Evolutionary conservation across 2,113 vertebrate genomes (phyloP).

Genomic region (Cyanoramphus novaezelandiae): DNA sequence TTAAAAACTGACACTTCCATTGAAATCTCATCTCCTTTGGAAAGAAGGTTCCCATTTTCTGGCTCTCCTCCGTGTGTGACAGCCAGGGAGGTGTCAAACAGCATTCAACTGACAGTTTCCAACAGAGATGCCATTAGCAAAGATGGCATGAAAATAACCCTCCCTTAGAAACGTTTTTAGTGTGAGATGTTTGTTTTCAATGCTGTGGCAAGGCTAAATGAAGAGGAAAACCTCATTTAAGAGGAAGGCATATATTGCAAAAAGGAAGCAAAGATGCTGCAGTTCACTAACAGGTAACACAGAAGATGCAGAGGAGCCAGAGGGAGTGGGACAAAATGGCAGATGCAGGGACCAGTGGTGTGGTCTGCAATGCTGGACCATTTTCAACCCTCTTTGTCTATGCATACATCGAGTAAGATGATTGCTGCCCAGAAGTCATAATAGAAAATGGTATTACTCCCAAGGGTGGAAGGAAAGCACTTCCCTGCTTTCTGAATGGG

Average conservation of each 20-base stretch:
- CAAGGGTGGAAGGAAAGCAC: neutral
- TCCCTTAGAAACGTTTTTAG: slow-evolving; percentile 41
- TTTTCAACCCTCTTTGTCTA: neutral
- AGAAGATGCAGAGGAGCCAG: neutral
- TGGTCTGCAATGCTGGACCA: neutral
- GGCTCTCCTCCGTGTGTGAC: slow-evolving; percentile 43
- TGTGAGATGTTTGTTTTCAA: slow-evolving; percentile 47
- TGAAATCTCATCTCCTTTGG: slow-evolving; percentile 72
- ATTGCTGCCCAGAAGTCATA: neutral
- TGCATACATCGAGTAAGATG: neutral
- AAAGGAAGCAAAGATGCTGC: neutral
- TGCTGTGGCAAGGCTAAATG: neutral
- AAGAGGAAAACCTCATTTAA: neutral
- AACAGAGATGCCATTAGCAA: slow-evolving; percentile 65
- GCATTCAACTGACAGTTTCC: slow-evolving; percentile 63
- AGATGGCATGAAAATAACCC: slow-evolving; percentile 72
- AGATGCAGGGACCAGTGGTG: neutral
- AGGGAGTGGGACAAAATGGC: neutral
- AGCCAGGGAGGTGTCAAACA: slow-evolving; percentile 70
- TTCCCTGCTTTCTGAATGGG: neutral
- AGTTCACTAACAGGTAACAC: neutral
- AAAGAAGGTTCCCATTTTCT: slow-evolving; percentile 67
- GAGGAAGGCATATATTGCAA: neutral
- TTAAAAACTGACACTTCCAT: slow-evolving; percentile 75
- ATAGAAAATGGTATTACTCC: neutral